phyloP scores from a whole-genome alignment of 2,113 vertebrate species.

The Microtus pennsylvanicus region DNA sequence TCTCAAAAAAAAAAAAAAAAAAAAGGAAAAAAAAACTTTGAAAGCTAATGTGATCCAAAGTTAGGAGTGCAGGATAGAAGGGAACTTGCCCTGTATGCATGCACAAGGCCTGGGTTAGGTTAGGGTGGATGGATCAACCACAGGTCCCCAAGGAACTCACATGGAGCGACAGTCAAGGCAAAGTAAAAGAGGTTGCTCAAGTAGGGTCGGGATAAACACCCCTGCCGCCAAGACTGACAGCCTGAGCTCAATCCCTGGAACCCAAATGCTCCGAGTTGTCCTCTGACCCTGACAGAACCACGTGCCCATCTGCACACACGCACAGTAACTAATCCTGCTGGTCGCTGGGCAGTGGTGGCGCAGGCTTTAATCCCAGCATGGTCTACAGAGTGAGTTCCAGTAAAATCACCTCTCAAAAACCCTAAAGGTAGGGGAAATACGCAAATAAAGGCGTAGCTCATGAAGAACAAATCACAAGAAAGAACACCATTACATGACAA shows the following conservation, averaged over 20 bases:
- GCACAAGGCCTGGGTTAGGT: neutral
- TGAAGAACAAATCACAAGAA: neutral
- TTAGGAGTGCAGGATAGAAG: neutral
- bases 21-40: neutral
- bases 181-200: neutral
- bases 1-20: no score
- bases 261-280: neutral
- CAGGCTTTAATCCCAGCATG: neutral
- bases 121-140: no score
- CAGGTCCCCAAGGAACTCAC: neutral
- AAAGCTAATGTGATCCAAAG: neutral
- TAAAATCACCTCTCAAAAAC: neutral
- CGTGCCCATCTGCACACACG: no score
- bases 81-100: neutral
- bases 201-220: neutral
- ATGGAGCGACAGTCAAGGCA: neutral
- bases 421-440: neutral
- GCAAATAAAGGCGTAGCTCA: neutral
- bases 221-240: neutral
- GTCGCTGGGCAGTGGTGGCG: neutral
- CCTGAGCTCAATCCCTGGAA: neutral
- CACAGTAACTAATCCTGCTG: neutral
- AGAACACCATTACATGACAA: neutral
- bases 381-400: neutral
- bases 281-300: neutral